Conservation (phyloP, 2,113 vertebrate species). For the Tinamus guttatus region DNA sequence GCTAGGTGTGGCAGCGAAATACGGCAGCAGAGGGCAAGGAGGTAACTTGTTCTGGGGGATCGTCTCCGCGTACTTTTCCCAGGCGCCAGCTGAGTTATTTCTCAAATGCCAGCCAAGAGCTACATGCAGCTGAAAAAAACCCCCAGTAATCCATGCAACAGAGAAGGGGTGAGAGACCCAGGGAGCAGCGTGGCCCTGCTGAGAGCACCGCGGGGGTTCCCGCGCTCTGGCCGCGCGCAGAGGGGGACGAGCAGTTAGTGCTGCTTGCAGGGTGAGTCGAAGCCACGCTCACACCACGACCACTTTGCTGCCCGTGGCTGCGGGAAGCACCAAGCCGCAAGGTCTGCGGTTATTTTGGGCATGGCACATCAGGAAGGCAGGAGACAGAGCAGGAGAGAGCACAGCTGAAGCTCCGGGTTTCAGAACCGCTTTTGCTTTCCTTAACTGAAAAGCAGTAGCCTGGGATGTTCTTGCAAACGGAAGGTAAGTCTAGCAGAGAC, state of each 20-base stretch:
- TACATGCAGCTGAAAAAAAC: slow-evolving; percentile 30
- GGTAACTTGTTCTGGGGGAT: slow-evolving; percentile 24
- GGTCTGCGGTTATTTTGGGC: neutral
- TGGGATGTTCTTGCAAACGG: neutral
- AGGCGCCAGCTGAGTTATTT: slow-evolving; percentile 20
- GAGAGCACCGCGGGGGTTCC: slow-evolving; percentile 25
- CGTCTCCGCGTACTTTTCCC: slow-evolving; percentile 29
- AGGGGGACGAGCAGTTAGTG: neutral
- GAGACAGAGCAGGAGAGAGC: neutral
- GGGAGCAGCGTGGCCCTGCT: neutral
- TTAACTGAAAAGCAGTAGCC: neutral
- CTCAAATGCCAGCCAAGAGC: slow-evolving; percentile 53
- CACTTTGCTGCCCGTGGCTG: neutral
- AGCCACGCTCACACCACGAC: neutral
- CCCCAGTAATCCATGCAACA: neutral
- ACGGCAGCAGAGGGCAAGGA: neutral
- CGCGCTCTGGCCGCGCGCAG: neutral
- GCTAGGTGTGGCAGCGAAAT: neutral
- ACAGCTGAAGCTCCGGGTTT: neutral
- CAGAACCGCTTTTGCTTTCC: neutral
- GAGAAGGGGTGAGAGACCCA: neutral
- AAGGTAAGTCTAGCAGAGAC: neutral
- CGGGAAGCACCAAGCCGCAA: neutral
- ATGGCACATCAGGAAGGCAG: neutral
- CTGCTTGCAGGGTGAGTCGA: slow-evolving; percentile 1